Conservation (phyloP, 92 coral and sea anemone genomes). For the Actinernus sp. region DNA sequence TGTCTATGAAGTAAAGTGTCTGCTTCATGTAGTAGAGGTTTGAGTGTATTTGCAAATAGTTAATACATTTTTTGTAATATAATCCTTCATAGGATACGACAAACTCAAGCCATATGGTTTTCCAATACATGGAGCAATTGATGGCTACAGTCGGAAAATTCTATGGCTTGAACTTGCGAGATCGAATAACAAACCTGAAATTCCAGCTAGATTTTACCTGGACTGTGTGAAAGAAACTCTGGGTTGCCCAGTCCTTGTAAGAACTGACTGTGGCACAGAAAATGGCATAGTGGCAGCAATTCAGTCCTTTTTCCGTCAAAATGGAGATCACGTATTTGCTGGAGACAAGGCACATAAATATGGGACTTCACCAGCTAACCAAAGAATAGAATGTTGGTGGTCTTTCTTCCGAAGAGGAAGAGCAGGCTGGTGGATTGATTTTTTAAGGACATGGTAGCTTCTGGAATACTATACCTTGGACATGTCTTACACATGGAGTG, state of each 20-base stretch:
- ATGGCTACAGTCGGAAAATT: slow-evolving; percentile 42
- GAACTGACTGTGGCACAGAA: slow-evolving; percentile 45
- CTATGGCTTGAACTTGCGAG: slow-evolving; percentile 55
- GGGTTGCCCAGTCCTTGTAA: slow-evolving; percentile 56
- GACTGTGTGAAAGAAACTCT: slow-evolving; percentile 30
- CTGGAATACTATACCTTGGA: slow-evolving; percentile 49
- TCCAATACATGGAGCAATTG: too few species aligned
- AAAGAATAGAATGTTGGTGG: slow-evolving; percentile 61
- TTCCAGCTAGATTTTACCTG: slow-evolving; percentile 36
- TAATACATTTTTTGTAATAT: too few species aligned
- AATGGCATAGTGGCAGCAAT: slow-evolving; percentile 23
- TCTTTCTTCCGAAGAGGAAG: slow-evolving; percentile 40
- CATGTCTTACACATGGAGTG: slow-evolving; percentile 55
- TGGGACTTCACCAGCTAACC: slow-evolving; percentile 55
- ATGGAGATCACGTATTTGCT: slow-evolving; percentile 38
- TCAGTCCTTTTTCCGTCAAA: slow-evolving; percentile 44
- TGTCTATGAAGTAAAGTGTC: too few species aligned
- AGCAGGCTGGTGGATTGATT: slow-evolving; percentile 53
- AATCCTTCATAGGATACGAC: slow-evolving; percentile 5
- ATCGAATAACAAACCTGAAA: slow-evolving; percentile 51
- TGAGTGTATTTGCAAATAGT: too few species aligned
- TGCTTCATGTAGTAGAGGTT: too few species aligned
- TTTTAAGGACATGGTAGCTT: slow-evolving; percentile 50
- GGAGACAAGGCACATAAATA: slow-evolving; percentile 56
- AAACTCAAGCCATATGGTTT: too few species aligned